A percentile compares a stretch with the other conserved stretches of the same genome.
phyloP scores from a whole-genome alignment of 2,113 vertebrate genomes.

The Acanthisitta chloris region DNA sequence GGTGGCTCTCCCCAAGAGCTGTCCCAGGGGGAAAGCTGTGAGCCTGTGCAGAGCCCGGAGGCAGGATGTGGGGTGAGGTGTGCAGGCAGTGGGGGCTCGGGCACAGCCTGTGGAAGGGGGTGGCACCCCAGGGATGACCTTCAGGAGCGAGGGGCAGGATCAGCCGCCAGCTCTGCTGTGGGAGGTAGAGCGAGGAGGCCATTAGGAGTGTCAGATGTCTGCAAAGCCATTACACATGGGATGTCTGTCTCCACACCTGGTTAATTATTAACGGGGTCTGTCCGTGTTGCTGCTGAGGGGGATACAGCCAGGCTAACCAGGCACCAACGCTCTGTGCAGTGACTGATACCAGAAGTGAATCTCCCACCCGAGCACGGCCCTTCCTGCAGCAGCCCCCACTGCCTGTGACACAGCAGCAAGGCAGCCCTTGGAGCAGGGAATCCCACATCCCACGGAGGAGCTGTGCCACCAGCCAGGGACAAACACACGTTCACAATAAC shows the following conservation, averaged over 20 bases:
- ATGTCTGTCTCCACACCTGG: neutral
- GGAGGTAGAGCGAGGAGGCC: neutral
- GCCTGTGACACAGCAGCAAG: neutral
- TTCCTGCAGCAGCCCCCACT: neutral
- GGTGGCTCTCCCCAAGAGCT: neutral
- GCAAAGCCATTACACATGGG: neutral
- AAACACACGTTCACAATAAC: conserved; percentile 36
- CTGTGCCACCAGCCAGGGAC: conserved; percentile 46
- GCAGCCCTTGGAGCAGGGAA: conserved; percentile 2
- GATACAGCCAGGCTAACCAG: neutral
- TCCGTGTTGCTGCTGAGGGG: neutral
- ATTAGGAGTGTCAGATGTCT: conserved; percentile 14
- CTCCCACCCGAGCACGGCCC: neutral
- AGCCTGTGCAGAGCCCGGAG: accelerated
- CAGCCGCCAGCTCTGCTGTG: neutral
- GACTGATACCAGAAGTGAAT: neutral
- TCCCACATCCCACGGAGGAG: conserved; percentile 28
- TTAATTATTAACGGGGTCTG: neutral
- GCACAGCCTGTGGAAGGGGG: neutral
- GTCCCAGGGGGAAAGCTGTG: neutral
- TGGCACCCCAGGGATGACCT: neutral
- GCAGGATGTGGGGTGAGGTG: accelerated
- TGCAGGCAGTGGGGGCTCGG: neutral
- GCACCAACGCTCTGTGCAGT: accelerated
- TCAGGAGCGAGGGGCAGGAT: neutral